Percentiles rank a stretch among this genome's conserved stretches.
phyloP scores from a whole-genome alignment of 1,140 invertebrate genomes.

The Drosophila kanapiae region DNA sequence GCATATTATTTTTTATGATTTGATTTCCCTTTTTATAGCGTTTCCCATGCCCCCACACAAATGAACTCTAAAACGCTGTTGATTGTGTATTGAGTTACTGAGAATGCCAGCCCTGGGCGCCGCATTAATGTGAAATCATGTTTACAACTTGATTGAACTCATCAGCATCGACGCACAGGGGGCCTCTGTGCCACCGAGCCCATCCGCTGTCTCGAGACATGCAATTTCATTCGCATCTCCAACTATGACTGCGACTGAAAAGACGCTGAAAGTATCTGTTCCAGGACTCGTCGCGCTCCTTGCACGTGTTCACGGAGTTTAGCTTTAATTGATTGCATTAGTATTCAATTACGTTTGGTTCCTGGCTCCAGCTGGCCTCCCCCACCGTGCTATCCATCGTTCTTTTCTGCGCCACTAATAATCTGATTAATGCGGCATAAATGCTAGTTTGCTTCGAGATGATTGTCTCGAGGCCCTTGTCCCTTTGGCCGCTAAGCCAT shows the following conservation, averaged over 20 bases:
- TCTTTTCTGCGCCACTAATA: slow-evolving; percentile 56
- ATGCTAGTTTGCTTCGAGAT: slow-evolving; percentile 41
- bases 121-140: slow-evolving; percentile 78
- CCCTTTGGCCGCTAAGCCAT: slow-evolving; percentile 26
- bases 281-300: slow-evolving; percentile 2
- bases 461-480: slow-evolving; percentile 26
- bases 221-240: slow-evolving; percentile 38
- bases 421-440: slow-evolving; percentile 60
- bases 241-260: slow-evolving; percentile 7
- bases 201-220: slow-evolving; percentile 9
- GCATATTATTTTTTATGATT: slow-evolving; percentile 81
- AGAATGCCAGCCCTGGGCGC: slow-evolving; percentile 46
- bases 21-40: slow-evolving; percentile 68
- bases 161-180: slow-evolving; percentile 53
- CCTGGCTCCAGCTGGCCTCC: background rate
- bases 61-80: slow-evolving; percentile 80
- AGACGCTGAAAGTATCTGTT: slow-evolving; percentile 18
- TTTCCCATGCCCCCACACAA: slow-evolving; percentile 38
- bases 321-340: slow-evolving; percentile 77
- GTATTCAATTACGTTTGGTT: slow-evolving; percentile 61
- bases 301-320: slow-evolving; percentile 62
- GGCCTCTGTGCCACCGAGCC: slow-evolving; percentile 6
- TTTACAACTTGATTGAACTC: slow-evolving; percentile 83
- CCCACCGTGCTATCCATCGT: background rate
- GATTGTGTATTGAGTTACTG: slow-evolving; percentile 80